Base-by-base conservation (phyloP, 1,140 invertebrate genomes). In the Luehdorfia chinensis region DNA sequence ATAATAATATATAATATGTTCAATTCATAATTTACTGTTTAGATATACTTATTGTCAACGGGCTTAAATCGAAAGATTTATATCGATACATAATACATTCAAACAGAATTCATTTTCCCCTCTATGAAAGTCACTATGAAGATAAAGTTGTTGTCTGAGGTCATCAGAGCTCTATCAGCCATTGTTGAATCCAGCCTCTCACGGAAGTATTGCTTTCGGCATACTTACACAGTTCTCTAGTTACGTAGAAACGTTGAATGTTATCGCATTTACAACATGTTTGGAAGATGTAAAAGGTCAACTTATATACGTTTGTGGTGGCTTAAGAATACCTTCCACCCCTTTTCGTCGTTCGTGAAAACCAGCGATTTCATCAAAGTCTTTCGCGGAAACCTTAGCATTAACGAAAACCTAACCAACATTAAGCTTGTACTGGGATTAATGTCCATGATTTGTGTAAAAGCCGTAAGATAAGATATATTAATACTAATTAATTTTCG, bases 171-270 rank as follows among this genome's bases (percentile, higher is more conserved):
- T 43, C 48, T 57, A 63, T 62, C 37, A 30, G 30, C 15, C 50
- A 65, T 68, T 68, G 61, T 65, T 54, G 19, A 11, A 11, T 1
- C 28, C 14, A 36, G 11, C 25, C 54, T 69, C 66, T 69, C 66
- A 69, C 66, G 66, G 66, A 69, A 69, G 66, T 43, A 41, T 37
- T 28, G 36, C 28, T 33, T 18, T 7, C 52, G 59, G 57, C 66
- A 64, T 44, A 66, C 59, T 69, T 58, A 55, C 62, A 66, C 59
- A 62, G 47, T 59, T 64, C 50, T 49, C 34, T 53, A 43, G 47
- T 53, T 50, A 39, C 28, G 43, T 23, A 11, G 15, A 16, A 15
- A 16, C 13, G n/a, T n/a, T 34, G 32, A 49, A 52, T 52, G 43
- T 47, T 43, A 43, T 5, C 28, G 39, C 39, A 16, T 43, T 43